A percentile compares a stretch with the other conserved stretches of the same genome.
These are phyloP conservation scores for Dolichopus griseipennis DNA, from an alignment of 2,888 invertebrate genomes.

Conservation along the genomic window DNA sequence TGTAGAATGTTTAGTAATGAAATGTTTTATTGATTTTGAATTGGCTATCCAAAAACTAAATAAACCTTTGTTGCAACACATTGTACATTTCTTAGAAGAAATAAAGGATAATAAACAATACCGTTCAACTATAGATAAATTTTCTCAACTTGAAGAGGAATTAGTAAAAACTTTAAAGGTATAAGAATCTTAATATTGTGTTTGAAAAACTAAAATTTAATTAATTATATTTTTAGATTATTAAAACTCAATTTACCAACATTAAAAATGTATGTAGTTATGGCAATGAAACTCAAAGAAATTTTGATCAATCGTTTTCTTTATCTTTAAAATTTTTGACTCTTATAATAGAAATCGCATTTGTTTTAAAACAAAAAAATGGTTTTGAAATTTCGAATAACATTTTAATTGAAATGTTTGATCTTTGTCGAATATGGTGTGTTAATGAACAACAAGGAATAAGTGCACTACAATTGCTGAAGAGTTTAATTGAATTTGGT, in stretches of 20 bases:
- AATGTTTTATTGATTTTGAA: slow-evolving; percentile 33
- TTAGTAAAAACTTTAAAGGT: background rate
- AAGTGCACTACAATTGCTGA: slow-evolving; percentile 33
- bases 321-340: slow-evolving; percentile 26
- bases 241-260: background rate
- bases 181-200: background rate
- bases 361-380: slow-evolving; percentile 17
- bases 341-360: slow-evolving; percentile 31
- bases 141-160: background rate
- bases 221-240: background rate
- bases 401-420: slow-evolving; percentile 31
- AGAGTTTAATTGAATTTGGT: slow-evolving; percentile 30
- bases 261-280: background rate
- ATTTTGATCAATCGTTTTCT: slow-evolving; percentile 12
- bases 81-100: slow-evolving; percentile 23
- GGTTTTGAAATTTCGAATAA: background rate
- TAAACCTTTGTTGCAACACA: slow-evolving; percentile 37
- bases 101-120: background rate
- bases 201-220: background rate
- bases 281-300: slow-evolving; percentile 12
- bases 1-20: slow-evolving; percentile 34
- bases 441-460: slow-evolving; percentile 33
- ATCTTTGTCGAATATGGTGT: slow-evolving; percentile 33
- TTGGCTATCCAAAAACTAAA: slow-evolving; percentile 36
- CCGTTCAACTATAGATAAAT: background rate